Evolutionary conservation across 2,888 invertebrate genomes (phyloP).

Genomic region (Drosophila suboccidentalis): DNA sequence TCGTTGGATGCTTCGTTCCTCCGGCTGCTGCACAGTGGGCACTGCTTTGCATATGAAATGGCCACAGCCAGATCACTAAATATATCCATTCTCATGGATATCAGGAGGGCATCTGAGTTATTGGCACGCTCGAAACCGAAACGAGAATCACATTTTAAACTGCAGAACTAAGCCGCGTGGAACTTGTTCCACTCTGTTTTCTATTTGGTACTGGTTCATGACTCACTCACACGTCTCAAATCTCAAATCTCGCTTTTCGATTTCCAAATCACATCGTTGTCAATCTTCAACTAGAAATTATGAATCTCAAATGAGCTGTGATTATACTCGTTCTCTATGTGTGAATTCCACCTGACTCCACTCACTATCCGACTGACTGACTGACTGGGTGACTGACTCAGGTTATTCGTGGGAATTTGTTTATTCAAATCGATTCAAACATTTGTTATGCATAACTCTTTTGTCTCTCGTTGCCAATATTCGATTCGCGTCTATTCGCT

Average conservation of each 20-base stretch:
- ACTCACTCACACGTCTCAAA: constrained; percentile 28
- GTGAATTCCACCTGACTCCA: constrained; percentile 62
- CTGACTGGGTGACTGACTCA: constrained; percentile 3
- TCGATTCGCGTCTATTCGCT: constrained; percentile 40
- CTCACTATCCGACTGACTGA: neutral
- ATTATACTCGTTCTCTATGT: constrained; percentile 31
- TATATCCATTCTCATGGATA: constrained; percentile 52
- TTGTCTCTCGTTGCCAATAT: constrained; percentile 42
- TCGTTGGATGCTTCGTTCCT: constrained; percentile 52
- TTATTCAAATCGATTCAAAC: constrained; percentile 74
- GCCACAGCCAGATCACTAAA: constrained; percentile 41
- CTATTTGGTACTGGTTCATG: constrained; percentile 24
- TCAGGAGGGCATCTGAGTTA: constrained; percentile 62
- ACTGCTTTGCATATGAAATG: constrained; percentile 76
- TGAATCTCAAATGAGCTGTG: constrained; percentile 67
- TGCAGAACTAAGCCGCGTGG: constrained; percentile 9
- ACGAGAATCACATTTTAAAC: constrained; percentile 11
- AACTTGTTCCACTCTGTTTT: constrained; percentile 29
- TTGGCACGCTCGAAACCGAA: constrained; percentile 54
- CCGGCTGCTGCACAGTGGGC: constrained; percentile 28
- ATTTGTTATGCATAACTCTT: constrained; percentile 76
- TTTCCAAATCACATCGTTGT: constrained; percentile 57
- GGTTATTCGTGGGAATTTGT: constrained; percentile 70
- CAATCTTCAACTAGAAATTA: constrained; percentile 73
- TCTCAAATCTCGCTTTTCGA: constrained; percentile 18